These are phyloP conservation scores for Eidolon dupreanum DNA, from an alignment of 2,797 vertebrate species.

Conservation along the genomic window DNA sequence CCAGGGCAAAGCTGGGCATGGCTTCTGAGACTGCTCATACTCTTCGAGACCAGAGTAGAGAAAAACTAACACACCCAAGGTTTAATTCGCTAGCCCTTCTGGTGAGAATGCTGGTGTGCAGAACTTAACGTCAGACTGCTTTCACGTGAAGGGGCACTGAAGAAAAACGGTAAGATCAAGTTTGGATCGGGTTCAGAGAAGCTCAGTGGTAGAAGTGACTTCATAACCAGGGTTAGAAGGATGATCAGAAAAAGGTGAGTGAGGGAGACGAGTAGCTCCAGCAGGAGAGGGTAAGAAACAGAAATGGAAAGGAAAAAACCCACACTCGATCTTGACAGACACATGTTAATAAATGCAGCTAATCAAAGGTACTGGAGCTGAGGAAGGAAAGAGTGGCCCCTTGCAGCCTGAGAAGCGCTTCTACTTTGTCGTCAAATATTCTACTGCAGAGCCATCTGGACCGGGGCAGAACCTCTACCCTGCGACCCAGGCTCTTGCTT, in stretches of 20 bases:
- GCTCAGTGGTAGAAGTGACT: not conserved
- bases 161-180: not conserved
- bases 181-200: not conserved
- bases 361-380: not conserved
- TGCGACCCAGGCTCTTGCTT: not conserved
- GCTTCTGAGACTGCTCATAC: not conserved
- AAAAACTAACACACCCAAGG: not conserved
- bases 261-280: not conserved
- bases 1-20: not conserved
- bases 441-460: not conserved
- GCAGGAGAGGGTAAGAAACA: not conserved
- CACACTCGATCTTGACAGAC: not conserved
- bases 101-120: not conserved
- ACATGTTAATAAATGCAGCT: not conserved
- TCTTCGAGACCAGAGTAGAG: not conserved
- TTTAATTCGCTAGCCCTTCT: not conserved
- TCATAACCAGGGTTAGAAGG: not conserved
- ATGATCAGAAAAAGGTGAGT: not conserved
- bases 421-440: not conserved
- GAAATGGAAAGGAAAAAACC: not conserved
- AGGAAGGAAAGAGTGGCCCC: not conserved
- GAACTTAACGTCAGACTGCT: slow-evolving; percentile 26
- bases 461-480: not conserved
- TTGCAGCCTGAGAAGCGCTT: not conserved
- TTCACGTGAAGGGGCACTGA: not conserved